Evolutionary conservation across 2,113 vertebrate species (phyloP).

Genomic region (Orcinus orca): DNA sequence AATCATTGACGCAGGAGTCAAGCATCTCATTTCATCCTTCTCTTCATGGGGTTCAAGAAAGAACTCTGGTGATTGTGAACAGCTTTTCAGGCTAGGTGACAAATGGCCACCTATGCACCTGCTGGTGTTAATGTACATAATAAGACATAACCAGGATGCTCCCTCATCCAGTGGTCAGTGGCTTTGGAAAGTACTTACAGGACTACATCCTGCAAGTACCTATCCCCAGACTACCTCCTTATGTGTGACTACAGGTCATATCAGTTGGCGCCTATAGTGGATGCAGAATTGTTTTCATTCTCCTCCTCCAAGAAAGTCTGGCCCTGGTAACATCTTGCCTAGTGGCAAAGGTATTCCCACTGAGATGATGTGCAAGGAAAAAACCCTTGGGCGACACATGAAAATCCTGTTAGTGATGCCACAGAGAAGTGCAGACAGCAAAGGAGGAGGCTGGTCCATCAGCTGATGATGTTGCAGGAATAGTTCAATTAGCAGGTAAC

Average conservation of each 20-base stretch:
- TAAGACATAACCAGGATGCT: rapidly evolving
- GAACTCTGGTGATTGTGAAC: not conserved
- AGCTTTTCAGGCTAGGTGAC: not conserved
- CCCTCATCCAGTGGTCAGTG: rapidly evolving
- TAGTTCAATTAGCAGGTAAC: not conserved
- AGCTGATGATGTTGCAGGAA: rapidly evolving
- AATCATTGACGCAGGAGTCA: not conserved
- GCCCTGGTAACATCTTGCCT: not conserved
- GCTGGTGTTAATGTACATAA: rapidly evolving
- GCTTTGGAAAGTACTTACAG: rapidly evolving
- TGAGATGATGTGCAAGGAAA: not conserved
- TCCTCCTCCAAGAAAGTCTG: not conserved
- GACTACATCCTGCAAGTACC: too few species aligned
- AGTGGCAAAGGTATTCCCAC: not conserved
- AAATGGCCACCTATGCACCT: rapidly evolving
- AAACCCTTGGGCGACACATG: not conserved
- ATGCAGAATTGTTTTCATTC: not conserved
- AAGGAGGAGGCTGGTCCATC: not conserved
- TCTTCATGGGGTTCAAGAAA: not conserved
- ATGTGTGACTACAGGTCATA: rapidly evolving
- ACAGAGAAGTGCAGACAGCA: rapidly evolving
- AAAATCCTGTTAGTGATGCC: not conserved
- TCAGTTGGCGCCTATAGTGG: rapidly evolving
- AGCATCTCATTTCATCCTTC: not conserved
- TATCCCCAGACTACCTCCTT: rapidly evolving